Evolutionary conservation across 2,113 vertebrate species (phyloP).

Genomic region (Macrotis lagotis): DNA sequence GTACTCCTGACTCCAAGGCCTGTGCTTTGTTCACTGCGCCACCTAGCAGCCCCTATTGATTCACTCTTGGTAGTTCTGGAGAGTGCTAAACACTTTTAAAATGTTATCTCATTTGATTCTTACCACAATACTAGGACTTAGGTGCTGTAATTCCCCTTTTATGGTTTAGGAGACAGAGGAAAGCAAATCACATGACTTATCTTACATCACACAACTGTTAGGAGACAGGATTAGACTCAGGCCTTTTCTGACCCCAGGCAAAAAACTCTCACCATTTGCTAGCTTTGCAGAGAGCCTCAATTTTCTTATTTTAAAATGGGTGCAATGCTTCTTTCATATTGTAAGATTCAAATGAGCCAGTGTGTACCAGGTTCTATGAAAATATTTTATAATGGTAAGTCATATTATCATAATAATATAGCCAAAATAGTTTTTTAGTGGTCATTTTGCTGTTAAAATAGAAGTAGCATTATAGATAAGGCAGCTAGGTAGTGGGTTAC

Average conservation of each 20-base stretch:
- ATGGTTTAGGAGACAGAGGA: not conserved
- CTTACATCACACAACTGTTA: not conserved
- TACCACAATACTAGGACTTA: not conserved
- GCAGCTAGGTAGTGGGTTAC: not conserved
- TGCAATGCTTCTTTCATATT: not conserved
- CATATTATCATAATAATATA: not conserved
- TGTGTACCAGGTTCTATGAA: not conserved
- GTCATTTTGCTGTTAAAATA: not conserved
- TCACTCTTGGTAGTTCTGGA: too few species aligned
- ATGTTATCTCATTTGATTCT: not conserved
- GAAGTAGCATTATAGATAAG: not conserved
- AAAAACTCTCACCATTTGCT: not conserved
- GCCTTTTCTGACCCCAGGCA: not conserved
- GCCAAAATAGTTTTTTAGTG: not conserved
- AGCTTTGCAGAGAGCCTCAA: not conserved
- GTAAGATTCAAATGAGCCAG: not conserved
- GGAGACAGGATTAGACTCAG: not conserved
- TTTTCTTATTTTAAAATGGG: not conserved
- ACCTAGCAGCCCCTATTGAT: too few species aligned
- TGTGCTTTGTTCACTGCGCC: too few species aligned
- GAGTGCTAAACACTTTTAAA: not conserved
- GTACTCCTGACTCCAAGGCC: too few species aligned
- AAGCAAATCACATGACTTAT: not conserved
- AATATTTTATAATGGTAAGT: not conserved
- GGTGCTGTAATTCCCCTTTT: not conserved